Percentiles rank a stretch among this genome's conserved stretches.
Evolutionary conservation across 1,140 invertebrate genomes (phyloP).

Genomic region (Conus ventricosus): DNA sequence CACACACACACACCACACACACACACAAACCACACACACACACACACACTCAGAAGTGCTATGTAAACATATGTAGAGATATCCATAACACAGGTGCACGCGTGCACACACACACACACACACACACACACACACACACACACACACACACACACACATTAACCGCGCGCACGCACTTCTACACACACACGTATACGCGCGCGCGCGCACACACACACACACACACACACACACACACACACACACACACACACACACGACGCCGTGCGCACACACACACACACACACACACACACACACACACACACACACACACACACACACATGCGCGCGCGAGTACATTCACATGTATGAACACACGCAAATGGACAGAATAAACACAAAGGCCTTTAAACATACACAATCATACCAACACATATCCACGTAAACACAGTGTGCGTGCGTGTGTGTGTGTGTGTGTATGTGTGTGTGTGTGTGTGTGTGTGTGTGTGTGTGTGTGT

Average conservation of each 20-base stretch:
- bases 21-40: constrained; percentile 9
- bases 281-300: not conserved
- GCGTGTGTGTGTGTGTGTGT: too few species aligned
- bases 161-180: not conserved
- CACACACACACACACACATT: not conserved
- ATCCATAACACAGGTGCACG: too few species aligned
- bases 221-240: not conserved
- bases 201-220: not conserved
- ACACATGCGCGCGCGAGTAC: too few species aligned
- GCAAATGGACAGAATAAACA: too few species aligned
- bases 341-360: too few species aligned
- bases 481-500: too few species aligned
- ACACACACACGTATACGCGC: not conserved
- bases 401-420: too few species aligned
- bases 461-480: too few species aligned
- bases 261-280: not conserved
- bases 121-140: not conserved
- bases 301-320: not conserved
- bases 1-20: constrained; percentile 20
- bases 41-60: not conserved
- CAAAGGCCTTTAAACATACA: too few species aligned
- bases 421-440: too few species aligned
- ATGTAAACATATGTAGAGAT: not conserved
- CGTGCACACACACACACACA: not conserved
- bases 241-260: not conserved